Conservation (phyloP, 2,797 vertebrate genomes). For the Sebastes itinus region DNA sequence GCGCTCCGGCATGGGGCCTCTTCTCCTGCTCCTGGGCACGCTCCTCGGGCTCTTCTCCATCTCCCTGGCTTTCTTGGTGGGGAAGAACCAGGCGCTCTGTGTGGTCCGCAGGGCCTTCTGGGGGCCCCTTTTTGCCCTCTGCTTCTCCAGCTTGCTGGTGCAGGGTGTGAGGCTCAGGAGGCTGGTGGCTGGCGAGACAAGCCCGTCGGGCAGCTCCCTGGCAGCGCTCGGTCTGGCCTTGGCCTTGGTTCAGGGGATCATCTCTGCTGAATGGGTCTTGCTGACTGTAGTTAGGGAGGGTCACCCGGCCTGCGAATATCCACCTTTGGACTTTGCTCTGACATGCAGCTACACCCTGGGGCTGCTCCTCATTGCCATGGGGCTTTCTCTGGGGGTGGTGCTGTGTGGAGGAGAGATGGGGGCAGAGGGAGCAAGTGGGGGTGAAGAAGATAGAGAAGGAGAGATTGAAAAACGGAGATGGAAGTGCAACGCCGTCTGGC, state of each 20-base stretch:
- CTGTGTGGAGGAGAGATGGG: conserved; percentile 89
- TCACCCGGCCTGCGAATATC: conserved; percentile 91
- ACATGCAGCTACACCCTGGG: conserved; percentile 92
- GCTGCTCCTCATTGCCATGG: conserved; percentile 86
- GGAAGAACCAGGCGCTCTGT: conserved; percentile 89
- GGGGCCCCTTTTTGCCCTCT: conserved; percentile 93
- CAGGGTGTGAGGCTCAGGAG: conserved; percentile 90
- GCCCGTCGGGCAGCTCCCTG: conserved; percentile 82
- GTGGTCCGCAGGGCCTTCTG: conserved; percentile 91
- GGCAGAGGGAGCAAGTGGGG: conserved; percentile 73
- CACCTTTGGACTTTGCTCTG: conserved; percentile 93
- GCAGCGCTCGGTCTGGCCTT: conserved; percentile 87
- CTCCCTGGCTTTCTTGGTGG: conserved; percentile 94
- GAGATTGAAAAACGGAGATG: conserved; percentile 83
- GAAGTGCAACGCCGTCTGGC: conserved; percentile 92
- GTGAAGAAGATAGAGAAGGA: conserved; percentile 70
- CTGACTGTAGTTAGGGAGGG: conserved; percentile 91
- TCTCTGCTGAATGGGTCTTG: conserved; percentile 93
- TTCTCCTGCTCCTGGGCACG: conserved; percentile 92
- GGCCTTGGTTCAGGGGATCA: conserved; percentile 93
- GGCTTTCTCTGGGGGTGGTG: conserved; percentile 87
- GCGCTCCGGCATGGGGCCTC: conserved; percentile 88
- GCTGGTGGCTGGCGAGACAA: conserved; percentile 87
- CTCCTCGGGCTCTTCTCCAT: conserved; percentile 92
- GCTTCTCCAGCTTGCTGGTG: conserved; percentile 94